Conservation (phyloP, 2,888 invertebrate genomes). For the Hirtodrosophila cameraria region DNA sequence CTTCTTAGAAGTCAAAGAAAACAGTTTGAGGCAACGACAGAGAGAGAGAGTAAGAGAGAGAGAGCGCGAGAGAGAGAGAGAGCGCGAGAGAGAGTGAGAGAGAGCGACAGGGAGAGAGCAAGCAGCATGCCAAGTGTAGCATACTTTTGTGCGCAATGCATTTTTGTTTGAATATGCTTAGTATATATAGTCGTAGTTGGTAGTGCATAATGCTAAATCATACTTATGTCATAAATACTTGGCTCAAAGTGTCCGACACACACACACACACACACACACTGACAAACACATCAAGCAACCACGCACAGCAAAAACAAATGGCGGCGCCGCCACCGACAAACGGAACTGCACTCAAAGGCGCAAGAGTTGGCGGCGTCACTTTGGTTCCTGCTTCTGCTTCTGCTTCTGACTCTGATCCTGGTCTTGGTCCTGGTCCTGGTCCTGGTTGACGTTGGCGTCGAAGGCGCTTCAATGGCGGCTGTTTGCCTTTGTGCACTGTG, state of each 20-base stretch:
- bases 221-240: slow-evolving; percentile 66
- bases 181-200: slow-evolving; percentile 26
- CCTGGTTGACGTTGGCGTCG: slow-evolving; percentile 23
- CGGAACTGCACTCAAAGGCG: slow-evolving; percentile 68
- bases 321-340: slow-evolving; percentile 42
- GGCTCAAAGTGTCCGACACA: slow-evolving; percentile 62
- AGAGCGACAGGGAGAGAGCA: neutral
- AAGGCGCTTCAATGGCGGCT: slow-evolving; percentile 62
- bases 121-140: slow-evolving; percentile 5
- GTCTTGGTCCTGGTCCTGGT: slow-evolving; percentile 1
- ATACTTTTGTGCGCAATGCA: slow-evolving; percentile 55
- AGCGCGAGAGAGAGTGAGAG: too few relatives aligned
- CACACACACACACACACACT: slow-evolving; percentile 8
- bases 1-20: slow-evolving; percentile 8
- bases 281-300: slow-evolving; percentile 17
- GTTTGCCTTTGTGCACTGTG: slow-evolving; percentile 74
- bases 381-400: neutral
- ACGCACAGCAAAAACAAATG: slow-evolving; percentile 50
- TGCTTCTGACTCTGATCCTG: neutral
- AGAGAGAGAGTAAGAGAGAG: neutral
- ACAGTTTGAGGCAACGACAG: neutral
- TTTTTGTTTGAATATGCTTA: slow-evolving; percentile 63
- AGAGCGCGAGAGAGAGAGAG: neutral
- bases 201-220: slow-evolving; percentile 72
- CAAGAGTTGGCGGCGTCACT: slow-evolving; percentile 18